phyloP scores from a whole-genome alignment of 2,113 vertebrate genomes.

The Chiloscyllium plagiosum region DNA sequence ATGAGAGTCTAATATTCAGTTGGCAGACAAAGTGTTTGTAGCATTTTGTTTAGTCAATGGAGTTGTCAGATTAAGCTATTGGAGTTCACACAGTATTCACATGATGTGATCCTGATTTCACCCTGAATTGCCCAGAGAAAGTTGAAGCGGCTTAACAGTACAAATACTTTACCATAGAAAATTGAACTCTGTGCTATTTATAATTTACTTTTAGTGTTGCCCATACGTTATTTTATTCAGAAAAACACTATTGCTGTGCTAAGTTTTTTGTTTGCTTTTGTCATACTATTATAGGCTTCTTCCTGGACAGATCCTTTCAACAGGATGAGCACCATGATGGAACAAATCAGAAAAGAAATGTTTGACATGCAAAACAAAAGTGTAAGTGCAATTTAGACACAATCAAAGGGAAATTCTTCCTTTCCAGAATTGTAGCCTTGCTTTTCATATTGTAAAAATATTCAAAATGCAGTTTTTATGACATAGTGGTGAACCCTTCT shows the following conservation, averaged over 20 bases:
- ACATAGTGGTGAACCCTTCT: too few species aligned
- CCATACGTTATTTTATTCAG: not conserved
- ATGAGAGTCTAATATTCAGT: not conserved
- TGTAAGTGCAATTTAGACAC: slow-evolving; percentile 60
- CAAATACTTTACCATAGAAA: not conserved
- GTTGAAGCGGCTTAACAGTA: not conserved
- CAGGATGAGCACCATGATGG: slow-evolving; percentile 76
- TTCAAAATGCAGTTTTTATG: not conserved
- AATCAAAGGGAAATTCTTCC: not conserved
- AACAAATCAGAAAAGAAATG: slow-evolving; percentile 72
- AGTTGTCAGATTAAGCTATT: not conserved
- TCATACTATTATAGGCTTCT: slow-evolving; percentile 44
- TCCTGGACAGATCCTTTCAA: slow-evolving; percentile 66
- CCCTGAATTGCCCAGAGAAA: not conserved
- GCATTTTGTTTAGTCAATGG: not conserved
- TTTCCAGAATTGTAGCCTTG: not conserved
- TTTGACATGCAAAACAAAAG: slow-evolving; percentile 68
- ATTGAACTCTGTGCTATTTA: not conserved
- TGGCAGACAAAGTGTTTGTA: not conserved
- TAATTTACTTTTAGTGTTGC: not conserved
- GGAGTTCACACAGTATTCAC: not conserved
- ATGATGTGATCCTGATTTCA: not conserved
- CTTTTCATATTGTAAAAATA: not conserved
- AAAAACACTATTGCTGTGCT: not conserved
- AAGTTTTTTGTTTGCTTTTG: not conserved